Conservation (phyloP, 2,797 vertebrate species). For the Syndactyla subalaris region DNA sequence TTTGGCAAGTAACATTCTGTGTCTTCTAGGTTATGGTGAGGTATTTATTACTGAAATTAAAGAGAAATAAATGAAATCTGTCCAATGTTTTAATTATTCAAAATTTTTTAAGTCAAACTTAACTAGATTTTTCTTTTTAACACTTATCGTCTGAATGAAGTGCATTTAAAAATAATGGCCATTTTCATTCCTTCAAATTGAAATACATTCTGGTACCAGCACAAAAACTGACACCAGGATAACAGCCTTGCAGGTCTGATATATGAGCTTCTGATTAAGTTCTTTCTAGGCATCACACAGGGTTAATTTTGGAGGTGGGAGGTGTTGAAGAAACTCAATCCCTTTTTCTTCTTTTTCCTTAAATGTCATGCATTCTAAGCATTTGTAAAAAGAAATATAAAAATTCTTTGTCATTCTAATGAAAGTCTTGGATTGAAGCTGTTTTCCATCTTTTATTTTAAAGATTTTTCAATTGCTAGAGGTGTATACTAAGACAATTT, state of each 20-base stretch:
- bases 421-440: not conserved
- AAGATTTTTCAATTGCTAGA: not conserved
- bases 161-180: not conserved
- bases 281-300: not conserved
- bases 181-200: not conserved
- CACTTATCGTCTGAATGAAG: not conserved
- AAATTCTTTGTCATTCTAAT: not conserved
- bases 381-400: not conserved
- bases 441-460: not conserved
- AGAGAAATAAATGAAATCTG: not conserved
- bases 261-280: not conserved
- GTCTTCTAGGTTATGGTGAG: not conserved
- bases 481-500: rapidly evolving
- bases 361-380: not conserved
- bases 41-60: not conserved
- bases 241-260: not conserved
- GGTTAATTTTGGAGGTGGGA: not conserved
- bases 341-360: too few relatives aligned
- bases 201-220: not conserved
- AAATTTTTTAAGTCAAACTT: not conserved
- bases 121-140: not conserved
- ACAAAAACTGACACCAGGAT: not conserved
- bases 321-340: not conserved
- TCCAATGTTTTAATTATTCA: not conserved
- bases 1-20: not conserved